These are phyloP conservation scores for Grus americana DNA, from an alignment of 2,113 vertebrate genomes.

Conservation along the genomic window DNA sequence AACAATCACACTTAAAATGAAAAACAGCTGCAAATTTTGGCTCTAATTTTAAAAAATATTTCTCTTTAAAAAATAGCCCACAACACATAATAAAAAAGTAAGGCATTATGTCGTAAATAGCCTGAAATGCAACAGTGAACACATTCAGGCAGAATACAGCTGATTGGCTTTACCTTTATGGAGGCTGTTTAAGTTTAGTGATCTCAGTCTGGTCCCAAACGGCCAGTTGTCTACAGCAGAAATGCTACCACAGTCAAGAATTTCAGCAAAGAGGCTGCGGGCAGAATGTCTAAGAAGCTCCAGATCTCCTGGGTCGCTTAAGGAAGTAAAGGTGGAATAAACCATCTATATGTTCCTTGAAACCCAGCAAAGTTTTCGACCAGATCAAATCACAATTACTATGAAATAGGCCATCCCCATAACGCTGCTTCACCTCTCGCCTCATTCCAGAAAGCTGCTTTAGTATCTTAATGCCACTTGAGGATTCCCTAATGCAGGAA, in stretches of 20 bases:
- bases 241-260: slow-evolving; percentile 15
- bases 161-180: background rate
- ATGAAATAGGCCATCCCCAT: background rate
- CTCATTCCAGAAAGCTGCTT: slow-evolving; percentile 10
- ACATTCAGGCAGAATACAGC: background rate
- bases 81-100: background rate
- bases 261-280: background rate
- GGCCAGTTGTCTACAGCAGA: background rate
- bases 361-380: background rate
- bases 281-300: background rate
- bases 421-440: background rate
- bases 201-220: background rate
- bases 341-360: background rate
- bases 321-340: slow-evolving; percentile 2
- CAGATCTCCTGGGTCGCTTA: background rate
- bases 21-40: slow-evolving; percentile 27
- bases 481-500: background rate
- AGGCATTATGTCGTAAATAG: background rate
- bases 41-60: background rate
- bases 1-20: background rate
- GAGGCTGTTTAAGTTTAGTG: background rate
- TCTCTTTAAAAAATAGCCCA: background rate
- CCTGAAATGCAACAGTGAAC: background rate
- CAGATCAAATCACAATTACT: background rate
- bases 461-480: background rate